Conservation (phyloP, 1,140 invertebrate species). For the Phocides pigmalion region DNA sequence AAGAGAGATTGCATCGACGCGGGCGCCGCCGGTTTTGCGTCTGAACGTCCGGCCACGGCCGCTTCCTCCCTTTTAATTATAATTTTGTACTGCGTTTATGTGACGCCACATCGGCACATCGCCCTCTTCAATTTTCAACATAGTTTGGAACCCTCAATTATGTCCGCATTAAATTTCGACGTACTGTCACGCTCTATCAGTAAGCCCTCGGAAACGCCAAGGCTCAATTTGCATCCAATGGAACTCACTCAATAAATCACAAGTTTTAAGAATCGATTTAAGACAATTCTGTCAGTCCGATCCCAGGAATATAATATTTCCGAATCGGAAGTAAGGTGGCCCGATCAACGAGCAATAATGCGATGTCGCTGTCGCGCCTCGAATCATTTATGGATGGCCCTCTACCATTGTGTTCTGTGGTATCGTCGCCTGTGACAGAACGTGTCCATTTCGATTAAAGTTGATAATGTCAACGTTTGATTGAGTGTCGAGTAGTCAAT, state of each 20-base stretch:
- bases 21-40: constrained; percentile 68
- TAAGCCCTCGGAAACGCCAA: constrained; percentile 34
- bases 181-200: constrained; percentile 11
- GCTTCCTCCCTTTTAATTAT: constrained; percentile 77
- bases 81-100: constrained; percentile 62
- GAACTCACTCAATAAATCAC: constrained; percentile 52
- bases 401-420: constrained; percentile 52
- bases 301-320: constrained; percentile 78
- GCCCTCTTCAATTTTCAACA: constrained; percentile 26
- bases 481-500: constrained; percentile 55
- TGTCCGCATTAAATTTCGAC: constrained; percentile 29
- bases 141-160: constrained; percentile 30
- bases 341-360: constrained; percentile 78
- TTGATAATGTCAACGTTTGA: constrained; percentile 44
- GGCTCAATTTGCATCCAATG: constrained; percentile 55
- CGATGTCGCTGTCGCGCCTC: constrained; percentile 74
- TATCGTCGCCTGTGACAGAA: constrained; percentile 25
- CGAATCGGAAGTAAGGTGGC: constrained; percentile 81
- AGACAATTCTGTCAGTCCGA: constrained; percentile 65
- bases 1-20: constrained; percentile 70
- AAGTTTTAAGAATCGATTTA: constrained; percentile 68
- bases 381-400: constrained; percentile 74
- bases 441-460: constrained; percentile 62
- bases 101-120: constrained; percentile 41
- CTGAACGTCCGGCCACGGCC: constrained; percentile 62